Evolutionary conservation across 1,140 invertebrate genomes (phyloP).

Genomic region (Carcinoscorpius rotundicauda): DNA sequence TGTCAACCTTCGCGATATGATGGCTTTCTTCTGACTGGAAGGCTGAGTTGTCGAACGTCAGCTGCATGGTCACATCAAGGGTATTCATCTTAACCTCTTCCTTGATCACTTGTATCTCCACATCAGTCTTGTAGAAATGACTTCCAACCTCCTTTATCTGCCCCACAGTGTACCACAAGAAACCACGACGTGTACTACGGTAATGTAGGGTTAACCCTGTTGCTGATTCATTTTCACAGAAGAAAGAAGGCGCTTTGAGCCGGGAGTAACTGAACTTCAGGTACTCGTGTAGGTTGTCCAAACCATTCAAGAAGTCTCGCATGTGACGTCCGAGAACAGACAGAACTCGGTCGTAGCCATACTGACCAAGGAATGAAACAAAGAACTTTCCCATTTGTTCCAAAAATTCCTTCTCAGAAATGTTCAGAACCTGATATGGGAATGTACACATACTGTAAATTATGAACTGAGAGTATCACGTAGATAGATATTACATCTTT

Average conservation of each 20-base stretch:
- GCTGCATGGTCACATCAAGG: conserved; percentile 83
- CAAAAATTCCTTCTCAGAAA: conserved; percentile 73
- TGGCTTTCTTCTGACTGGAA: conserved; percentile 27
- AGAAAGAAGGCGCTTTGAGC: conserved; percentile 86
- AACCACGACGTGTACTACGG: conserved; percentile 78
- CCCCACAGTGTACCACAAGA: conserved; percentile 93
- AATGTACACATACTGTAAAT: too few relatives aligned
- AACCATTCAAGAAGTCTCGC: conserved; percentile 87
- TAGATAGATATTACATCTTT: too few relatives aligned
- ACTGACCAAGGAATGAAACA: conserved; percentile 49
- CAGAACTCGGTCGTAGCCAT: conserved; percentile 82
- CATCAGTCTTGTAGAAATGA: conserved; percentile 84
- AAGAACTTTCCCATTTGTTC: conserved; percentile 61
- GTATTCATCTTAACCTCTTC: conserved; percentile 78
- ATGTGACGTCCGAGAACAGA: conserved; percentile 79
- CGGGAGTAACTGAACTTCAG: conserved; percentile 90
- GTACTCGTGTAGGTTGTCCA: conserved; percentile 96
- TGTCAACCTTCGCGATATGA: conserved; percentile 23
- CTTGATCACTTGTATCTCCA: conserved; percentile 74
- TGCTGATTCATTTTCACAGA: conserved; percentile 86
- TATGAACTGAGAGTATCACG: too few relatives aligned
- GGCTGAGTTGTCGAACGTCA: conserved; percentile 86
- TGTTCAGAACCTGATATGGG: conserved; percentile 52
- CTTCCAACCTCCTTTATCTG: conserved; percentile 80
- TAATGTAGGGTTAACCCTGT: conserved; percentile 81